phyloP scores from a whole-genome alignment of 2,888 invertebrate species.

The Diaphora mendica region DNA sequence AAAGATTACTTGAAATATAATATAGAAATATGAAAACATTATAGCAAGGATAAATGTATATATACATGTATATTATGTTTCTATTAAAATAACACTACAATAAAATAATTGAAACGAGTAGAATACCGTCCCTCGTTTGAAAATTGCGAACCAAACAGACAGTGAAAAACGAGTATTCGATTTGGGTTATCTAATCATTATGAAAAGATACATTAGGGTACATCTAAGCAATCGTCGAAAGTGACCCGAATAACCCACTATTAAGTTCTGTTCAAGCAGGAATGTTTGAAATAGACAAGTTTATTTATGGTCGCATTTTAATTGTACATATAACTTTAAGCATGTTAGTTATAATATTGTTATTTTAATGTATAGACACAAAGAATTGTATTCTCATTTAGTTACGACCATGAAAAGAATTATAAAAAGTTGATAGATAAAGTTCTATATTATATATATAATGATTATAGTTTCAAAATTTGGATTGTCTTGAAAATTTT shows the following conservation, averaged over 20 bases:
- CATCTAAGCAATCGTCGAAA: neutral
- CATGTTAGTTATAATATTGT: neutral
- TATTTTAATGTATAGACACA: neutral
- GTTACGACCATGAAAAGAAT: neutral
- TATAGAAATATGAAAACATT: neutral
- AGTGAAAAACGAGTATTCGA: slow-evolving; percentile 1
- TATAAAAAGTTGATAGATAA: neutral
- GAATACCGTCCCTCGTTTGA: neutral
- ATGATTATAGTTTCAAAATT: neutral
- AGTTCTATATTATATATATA: neutral
- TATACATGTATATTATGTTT: neutral
- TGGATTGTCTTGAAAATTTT: neutral
- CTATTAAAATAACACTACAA: neutral
- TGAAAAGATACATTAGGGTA: neutral
- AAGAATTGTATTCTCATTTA: neutral
- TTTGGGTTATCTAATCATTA: slow-evolving; percentile 3
- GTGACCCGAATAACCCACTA: neutral
- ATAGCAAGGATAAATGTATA: neutral
- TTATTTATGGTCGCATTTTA: neutral
- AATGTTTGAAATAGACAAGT: neutral
- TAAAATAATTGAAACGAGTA: neutral
- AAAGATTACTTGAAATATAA: neutral
- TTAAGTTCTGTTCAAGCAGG: neutral
- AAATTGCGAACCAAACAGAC: neutral
- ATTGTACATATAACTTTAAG: neutral